These are phyloP conservation scores for Tupiocoris notatus DNA, from an alignment of 2,888 invertebrate species.

Conservation along the genomic window DNA sequence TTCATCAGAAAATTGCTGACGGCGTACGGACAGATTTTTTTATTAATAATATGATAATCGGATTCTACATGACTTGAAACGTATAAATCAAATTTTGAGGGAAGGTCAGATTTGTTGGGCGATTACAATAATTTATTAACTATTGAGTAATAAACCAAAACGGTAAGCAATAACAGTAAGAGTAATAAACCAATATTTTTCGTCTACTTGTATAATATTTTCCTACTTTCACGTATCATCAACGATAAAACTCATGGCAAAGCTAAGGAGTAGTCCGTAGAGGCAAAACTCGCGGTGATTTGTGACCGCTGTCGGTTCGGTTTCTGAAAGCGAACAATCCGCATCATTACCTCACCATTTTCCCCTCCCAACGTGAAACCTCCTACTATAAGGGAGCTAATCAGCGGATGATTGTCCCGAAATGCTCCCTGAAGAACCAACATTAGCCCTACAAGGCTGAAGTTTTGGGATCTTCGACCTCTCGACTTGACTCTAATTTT, in stretches of 20 bases:
- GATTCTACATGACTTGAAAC: no score
- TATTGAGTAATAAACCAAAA: no score
- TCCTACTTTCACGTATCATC: not conserved
- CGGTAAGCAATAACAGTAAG: no score
- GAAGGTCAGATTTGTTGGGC: no score
- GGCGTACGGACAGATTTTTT: no score
- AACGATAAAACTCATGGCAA: not conserved
- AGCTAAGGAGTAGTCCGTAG: not conserved
- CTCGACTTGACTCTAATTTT: not conserved
- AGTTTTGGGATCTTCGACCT: not conserved
- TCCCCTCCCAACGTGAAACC: not conserved
- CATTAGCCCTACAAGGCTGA: not conserved
- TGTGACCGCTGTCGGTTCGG: constrained; percentile 18
- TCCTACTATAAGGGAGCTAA: constrained; percentile 7
- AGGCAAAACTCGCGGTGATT: constrained; percentile 34
- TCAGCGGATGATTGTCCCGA: constrained; percentile 40
- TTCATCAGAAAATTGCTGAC: no score
- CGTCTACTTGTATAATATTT: no score
- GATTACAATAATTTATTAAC: no score
- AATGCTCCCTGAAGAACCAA: constrained; percentile 6
- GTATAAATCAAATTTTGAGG: no score
- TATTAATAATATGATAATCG: no score
- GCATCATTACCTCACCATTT: constrained; percentile 19
- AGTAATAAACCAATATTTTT: no score
- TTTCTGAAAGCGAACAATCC: constrained; percentile 35